phyloP scores from a whole-genome alignment of 2,888 invertebrate species.

The Anoplius nigerrimus region DNA sequence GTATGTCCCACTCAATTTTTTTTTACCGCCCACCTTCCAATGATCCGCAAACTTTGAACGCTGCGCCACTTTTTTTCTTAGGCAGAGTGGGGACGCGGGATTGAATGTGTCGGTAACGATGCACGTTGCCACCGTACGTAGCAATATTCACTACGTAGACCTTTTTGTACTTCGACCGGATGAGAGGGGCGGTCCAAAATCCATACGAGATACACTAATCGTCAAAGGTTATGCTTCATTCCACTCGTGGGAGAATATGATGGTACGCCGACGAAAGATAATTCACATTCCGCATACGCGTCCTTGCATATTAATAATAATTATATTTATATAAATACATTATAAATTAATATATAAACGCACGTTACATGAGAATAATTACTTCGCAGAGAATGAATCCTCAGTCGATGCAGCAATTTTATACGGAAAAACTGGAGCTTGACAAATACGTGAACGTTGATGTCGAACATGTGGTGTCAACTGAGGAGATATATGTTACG shows the following conservation, averaged over 20 bases:
- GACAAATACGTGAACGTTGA: constrained; percentile 76
- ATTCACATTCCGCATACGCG: background rate
- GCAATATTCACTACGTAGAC: constrained; percentile 71
- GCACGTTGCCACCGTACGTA: constrained; percentile 55
- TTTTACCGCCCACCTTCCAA: no score
- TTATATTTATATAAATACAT: no score
- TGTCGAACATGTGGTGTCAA: constrained; percentile 80
- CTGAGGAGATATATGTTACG: constrained; percentile 82
- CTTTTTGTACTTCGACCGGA: constrained; percentile 37
- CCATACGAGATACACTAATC: constrained; percentile 75
- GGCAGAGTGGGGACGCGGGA: background rate
- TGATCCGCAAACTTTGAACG: no score
- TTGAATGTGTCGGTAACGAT: constrained; percentile 46
- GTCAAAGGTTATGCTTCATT: constrained; percentile 72
- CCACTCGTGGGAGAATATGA: constrained; percentile 44
- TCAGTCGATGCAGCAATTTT: constrained; percentile 59
- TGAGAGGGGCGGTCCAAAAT: constrained; percentile 45
- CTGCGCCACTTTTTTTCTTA: background rate
- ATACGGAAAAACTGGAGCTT: constrained; percentile 70
- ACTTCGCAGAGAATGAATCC: constrained; percentile 57
- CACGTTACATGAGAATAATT: no score
- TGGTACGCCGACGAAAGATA: constrained; percentile 39
- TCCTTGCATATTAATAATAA: background rate
- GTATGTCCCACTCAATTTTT: constrained; percentile 25
- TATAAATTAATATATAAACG: no score